phyloP scores from a whole-genome alignment of 2,797 vertebrate species.

The Arrhamphus sclerolepis region DNA sequence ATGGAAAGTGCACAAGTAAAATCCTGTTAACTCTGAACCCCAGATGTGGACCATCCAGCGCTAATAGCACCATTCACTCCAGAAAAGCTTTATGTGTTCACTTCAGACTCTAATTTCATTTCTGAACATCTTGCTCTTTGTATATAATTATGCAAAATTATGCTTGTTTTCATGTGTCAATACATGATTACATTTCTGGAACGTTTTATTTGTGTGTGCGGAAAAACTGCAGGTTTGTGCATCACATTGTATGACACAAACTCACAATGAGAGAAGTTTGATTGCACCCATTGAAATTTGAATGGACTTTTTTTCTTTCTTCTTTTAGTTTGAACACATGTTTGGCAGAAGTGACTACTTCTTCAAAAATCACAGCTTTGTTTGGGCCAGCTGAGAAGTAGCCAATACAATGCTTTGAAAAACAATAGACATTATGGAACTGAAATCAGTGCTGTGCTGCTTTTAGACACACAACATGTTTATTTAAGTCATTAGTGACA shows the following conservation, averaged over 20 bases:
- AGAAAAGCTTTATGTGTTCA: constrained; percentile 34
- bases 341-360: too few relatives aligned
- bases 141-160: not conserved
- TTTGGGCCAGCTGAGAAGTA: not conserved
- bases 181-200: not conserved
- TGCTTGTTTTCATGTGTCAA: not conserved
- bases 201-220: too few relatives aligned
- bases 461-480: not conserved
- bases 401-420: too few relatives aligned
- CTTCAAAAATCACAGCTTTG: not conserved
- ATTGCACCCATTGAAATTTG: too few relatives aligned
- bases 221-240: not conserved
- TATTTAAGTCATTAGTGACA: not conserved
- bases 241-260: too few relatives aligned
- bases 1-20: constrained; percentile 56
- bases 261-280: too few relatives aligned
- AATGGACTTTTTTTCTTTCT: too few relatives aligned
- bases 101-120: constrained; percentile 36
- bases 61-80: constrained; percentile 53
- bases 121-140: constrained; percentile 29
- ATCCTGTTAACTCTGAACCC: constrained; percentile 56
- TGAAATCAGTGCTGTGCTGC: not conserved
- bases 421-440: too few relatives aligned
- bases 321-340: too few relatives aligned
- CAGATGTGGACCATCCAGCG: constrained; percentile 57